These are phyloP conservation scores for Enoplosus armatus DNA, from an alignment of 2,797 vertebrate species.

Conservation along the genomic window DNA sequence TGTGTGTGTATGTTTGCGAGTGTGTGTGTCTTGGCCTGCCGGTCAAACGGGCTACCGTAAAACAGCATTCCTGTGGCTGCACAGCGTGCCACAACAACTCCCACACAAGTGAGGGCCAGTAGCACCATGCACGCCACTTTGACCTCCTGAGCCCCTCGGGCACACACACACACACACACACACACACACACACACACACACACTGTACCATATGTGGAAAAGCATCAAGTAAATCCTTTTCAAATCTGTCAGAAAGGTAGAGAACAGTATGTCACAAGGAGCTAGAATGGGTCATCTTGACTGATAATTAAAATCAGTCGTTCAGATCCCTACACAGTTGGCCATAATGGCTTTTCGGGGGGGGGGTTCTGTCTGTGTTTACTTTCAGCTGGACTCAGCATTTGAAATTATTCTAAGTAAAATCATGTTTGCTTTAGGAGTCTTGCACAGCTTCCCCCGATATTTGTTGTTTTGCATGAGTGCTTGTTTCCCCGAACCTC, in stretches of 20 bases:
- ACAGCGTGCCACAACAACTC: constrained; percentile 35
- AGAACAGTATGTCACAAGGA: neutral
- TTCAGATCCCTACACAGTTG: neutral
- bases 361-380: neutral
- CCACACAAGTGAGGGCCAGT: constrained; percentile 11
- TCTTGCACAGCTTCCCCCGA: neutral
- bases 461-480: neutral
- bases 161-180: neutral
- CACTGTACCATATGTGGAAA: neutral
- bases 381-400: neutral
- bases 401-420: constrained; percentile 6
- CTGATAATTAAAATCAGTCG: neutral
- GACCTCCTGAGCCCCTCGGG: neutral
- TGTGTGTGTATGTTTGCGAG: neutral
- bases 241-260: neutral
- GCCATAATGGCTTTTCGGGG: neutral
- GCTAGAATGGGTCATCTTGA: too few species aligned
- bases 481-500: neutral
- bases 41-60: constrained; percentile 43
- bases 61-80: constrained; percentile 37
- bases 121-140: neutral
- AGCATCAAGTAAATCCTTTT: neutral
- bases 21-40: constrained; percentile 13
- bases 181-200: neutral
- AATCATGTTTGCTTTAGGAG: neutral